Base-by-base conservation (phyloP, 2,113 vertebrate genomes). In the Peromyscus californicus region DNA sequence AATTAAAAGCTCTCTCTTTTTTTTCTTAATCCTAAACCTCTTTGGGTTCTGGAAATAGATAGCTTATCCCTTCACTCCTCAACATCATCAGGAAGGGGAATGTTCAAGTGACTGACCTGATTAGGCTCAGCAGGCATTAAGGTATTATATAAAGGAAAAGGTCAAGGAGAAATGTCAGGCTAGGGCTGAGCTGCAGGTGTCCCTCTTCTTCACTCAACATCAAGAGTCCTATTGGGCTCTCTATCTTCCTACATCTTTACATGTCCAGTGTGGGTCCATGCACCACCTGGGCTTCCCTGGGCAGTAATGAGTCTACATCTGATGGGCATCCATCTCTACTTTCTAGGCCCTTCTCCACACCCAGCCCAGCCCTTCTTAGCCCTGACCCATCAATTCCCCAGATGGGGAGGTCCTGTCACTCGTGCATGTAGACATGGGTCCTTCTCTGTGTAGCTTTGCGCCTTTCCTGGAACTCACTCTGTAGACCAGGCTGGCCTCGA, bases 31-130 rank as follows among this genome's bases (percentile, higher is more conserved):
- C 59, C 91, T 98, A 98, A 98, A 94, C 96, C 96, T 93, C 98
- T 98, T 98, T 96, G 93, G 91, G 78, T 94, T 96, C 97, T 94
- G 86, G 86, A 98, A 98, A 98, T 98, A 98, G 98, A 97, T 51
- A 12, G 95, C 65, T 98, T 86, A 98, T 93, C 96, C 88, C 89
- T 91, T 26, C 5, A 15, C 59, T 42, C 67, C 70, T 13, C 3
- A 10, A 39, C 70, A 67, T 61, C 90, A 45, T 80, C 63, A 83
- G 79, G 96, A 94, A 93, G 93, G 67, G 84, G 85, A 93, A 93
- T 91, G 95, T 96, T 22, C 39, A 2, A 69, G 57, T 63, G 51
- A 59, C 89, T 88, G 63, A 67, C 65, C 61, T 86, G 76, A 93
- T 97, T 95, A 86, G 89, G n/a, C 70, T 78, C 92, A 85, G 84